Evolutionary conservation across 2,113 vertebrate genomes (phyloP).

Genomic region (Coryphaenoides rupestris): DNA sequence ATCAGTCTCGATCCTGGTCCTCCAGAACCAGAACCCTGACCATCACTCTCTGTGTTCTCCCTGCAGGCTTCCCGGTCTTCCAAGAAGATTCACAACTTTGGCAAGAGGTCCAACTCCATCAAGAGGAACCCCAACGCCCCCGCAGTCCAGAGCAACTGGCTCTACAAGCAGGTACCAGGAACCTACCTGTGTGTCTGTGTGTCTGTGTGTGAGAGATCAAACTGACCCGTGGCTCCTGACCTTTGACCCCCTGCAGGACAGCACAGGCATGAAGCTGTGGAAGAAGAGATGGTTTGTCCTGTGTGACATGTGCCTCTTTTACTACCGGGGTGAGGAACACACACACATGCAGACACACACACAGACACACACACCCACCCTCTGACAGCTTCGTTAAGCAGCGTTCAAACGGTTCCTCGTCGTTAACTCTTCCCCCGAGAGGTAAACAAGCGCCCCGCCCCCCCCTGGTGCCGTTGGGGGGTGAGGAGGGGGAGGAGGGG

Average conservation of each 20-base stretch:
- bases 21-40: no score
- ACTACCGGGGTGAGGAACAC: constrained; percentile 85
- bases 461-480: no score
- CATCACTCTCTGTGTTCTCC: no score
- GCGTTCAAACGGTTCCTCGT: no score
- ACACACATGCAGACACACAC: constrained; percentile 26
- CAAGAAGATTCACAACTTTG: constrained; percentile 97
- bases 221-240: constrained; percentile 10
- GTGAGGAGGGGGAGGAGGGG: no score
- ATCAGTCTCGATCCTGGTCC: no score
- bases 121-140: constrained; percentile 92
- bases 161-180: constrained; percentile 97
- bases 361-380: constrained; percentile 7
- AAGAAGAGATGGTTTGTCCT: constrained; percentile 98
- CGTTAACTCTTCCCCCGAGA: no score
- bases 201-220: neutral
- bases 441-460: no score
- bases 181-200: neutral
- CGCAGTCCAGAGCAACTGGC: constrained; percentile 86
- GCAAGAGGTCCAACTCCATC: constrained; percentile 96
- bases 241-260: constrained; percentile 78
- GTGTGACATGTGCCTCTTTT: constrained; percentile 95
- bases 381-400: no score
- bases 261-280: constrained; percentile 97
- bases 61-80: constrained; percentile 67